Percentiles rank a stretch among this genome's conserved stretches.
phyloP scores from a whole-genome alignment of 2,797 vertebrate species.

The Taenioides sp. region DNA sequence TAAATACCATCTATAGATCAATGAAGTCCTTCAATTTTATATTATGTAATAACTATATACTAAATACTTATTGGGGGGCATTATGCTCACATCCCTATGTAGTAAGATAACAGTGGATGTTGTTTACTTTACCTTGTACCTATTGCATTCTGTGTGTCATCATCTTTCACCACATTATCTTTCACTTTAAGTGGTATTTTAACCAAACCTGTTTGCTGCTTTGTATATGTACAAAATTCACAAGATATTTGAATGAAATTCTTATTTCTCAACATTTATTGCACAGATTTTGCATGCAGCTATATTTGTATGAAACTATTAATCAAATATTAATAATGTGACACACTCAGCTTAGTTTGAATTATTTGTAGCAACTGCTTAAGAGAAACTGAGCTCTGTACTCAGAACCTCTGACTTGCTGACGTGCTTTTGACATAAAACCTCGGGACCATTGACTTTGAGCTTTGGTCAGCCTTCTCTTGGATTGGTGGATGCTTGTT shows the following conservation, averaged over 20 bases:
- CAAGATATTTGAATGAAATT: neutral
- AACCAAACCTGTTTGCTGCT: too few species aligned
- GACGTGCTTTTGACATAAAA: conserved; percentile 1
- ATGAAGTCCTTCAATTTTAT: neutral
- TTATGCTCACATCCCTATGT: too few species aligned
- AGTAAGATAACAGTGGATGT: too few species aligned
- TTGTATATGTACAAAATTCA: too few species aligned
- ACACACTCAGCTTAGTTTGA: neutral
- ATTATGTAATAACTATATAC: neutral
- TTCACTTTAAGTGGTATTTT: too few species aligned
- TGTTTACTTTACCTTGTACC: too few species aligned
- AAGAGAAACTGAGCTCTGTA: neutral
- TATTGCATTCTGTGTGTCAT: too few species aligned
- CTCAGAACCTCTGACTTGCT: neutral
- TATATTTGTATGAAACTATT: neutral
- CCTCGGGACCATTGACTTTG: conserved; percentile 12
- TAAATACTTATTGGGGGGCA: too few species aligned
- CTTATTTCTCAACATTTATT: neutral
- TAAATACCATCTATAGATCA: too few species aligned
- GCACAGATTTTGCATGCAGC: neutral
- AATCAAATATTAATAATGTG: neutral
- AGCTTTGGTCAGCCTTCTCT: conserved; percentile 13
- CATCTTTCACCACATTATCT: neutral
- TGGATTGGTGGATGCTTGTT: conserved; percentile 7
- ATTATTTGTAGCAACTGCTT: neutral